Conservation (phyloP, 1,140 invertebrate genomes). For the Diachasmimorpha longicaudata region DNA sequence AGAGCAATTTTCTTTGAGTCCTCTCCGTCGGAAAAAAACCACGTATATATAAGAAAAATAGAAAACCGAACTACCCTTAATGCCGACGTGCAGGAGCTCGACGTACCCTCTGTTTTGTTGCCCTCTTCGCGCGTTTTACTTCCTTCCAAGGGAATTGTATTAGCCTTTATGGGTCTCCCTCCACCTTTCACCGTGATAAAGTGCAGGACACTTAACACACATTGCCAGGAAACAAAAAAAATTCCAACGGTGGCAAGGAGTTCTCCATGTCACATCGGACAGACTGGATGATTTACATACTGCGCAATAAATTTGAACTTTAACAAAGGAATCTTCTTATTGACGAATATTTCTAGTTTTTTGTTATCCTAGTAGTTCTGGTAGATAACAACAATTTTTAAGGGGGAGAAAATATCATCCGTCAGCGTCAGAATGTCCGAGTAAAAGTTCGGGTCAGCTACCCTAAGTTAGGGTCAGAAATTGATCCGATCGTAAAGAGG, state of each 20-base stretch:
- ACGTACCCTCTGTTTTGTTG: conserved; percentile 19
- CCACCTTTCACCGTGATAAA: conserved; percentile 45
- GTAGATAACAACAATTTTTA: too few species aligned
- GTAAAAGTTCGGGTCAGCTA: too few species aligned
- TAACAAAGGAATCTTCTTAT: not conserved
- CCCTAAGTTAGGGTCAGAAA: too few species aligned
- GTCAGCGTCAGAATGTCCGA: conserved; percentile 4
- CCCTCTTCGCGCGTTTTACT: conserved; percentile 14
- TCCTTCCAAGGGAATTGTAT: conserved; percentile 55
- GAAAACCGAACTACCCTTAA: not conserved
- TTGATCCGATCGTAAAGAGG: too few species aligned
- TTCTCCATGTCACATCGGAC: not conserved
- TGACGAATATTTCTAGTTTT: not conserved
- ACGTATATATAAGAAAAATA: conserved; percentile 33
- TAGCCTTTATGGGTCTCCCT: conserved; percentile 53
- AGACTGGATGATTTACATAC: not conserved
- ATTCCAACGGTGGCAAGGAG: not conserved
- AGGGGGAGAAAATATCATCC: conserved; percentile 16
- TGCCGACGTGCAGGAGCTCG: not conserved
- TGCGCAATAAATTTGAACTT: not conserved
- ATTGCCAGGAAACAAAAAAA: too few species aligned
- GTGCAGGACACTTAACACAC: conserved; percentile 34
- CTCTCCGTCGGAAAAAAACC: conserved; percentile 58
- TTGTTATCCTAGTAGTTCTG: not conserved
- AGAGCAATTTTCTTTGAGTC: conserved; percentile 61